phyloP scores from a whole-genome alignment of 2,888 invertebrate genomes.

The Cantharis rustica region DNA sequence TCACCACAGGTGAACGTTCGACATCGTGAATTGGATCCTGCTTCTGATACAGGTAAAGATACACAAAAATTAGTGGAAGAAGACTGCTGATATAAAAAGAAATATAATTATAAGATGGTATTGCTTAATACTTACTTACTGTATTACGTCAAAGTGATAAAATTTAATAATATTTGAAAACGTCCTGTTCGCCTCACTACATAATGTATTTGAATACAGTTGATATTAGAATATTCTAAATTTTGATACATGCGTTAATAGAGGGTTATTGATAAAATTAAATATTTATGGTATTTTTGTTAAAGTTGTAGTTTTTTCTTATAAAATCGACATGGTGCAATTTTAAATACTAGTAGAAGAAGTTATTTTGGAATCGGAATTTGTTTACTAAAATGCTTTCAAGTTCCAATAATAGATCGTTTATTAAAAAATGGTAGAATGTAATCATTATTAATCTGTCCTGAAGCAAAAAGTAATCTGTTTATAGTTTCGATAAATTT shows the following conservation, averaged over 20 bases:
- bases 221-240: not conserved
- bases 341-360: not conserved
- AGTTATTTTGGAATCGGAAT: not conserved
- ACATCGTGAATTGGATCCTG: constrained; percentile 82
- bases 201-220: not conserved
- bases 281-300: not conserved
- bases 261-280: not conserved
- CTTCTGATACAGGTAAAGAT: constrained; percentile 87
- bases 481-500: constrained; percentile 17
- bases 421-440: too few relatives aligned
- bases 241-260: not conserved
- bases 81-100: constrained; percentile 67
- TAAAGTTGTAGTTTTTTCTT: not conserved
- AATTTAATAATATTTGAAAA: not conserved
- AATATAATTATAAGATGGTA: constrained; percentile 38
- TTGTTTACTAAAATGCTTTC: not conserved
- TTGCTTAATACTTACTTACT: constrained; percentile 43
- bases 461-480: constrained; percentile 8
- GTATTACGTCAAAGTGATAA: not conserved
- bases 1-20: constrained; percentile 74
- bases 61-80: constrained; percentile 89
- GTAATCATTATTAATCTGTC: too few relatives aligned
- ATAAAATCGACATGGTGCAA: not conserved
- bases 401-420: constrained; percentile 3
- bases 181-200: not conserved